Conservation (phyloP, 2,888 invertebrate species). For the Chloromyia formosa region DNA sequence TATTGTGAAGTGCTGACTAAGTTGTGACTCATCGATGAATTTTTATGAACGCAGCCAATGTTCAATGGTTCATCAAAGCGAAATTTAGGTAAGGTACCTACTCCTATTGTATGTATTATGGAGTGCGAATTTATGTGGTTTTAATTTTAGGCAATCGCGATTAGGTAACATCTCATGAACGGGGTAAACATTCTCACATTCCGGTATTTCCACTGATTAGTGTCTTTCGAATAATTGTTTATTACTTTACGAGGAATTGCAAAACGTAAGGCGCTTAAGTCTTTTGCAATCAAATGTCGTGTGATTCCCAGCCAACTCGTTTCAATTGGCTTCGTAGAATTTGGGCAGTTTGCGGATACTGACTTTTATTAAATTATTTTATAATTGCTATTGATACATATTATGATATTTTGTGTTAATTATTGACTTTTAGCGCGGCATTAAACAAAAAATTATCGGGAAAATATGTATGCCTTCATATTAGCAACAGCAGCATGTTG, state of each 20-base stretch:
- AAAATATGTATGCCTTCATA: no score
- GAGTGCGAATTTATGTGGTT: no score
- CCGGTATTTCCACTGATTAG: conserved; percentile 32
- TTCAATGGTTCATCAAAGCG: background rate
- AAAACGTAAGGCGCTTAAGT: background rate
- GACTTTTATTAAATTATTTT: no score
- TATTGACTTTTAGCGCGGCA: no score
- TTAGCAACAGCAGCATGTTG: no score
- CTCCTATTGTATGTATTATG: no score
- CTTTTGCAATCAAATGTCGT: background rate
- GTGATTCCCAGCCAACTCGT: conserved; percentile 20
- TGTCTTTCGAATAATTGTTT: conserved; percentile 11
- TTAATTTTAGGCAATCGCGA: no score
- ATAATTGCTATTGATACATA: background rate
- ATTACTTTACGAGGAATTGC: background rate
- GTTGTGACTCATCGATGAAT: no score
- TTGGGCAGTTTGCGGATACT: background rate
- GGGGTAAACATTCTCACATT: background rate
- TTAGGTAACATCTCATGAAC: background rate
- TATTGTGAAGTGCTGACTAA: no score
- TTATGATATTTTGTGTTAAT: background rate
- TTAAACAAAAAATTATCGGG: no score
- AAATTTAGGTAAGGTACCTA: no score
- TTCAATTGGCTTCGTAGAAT: background rate
- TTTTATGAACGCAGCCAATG: no score